These are phyloP conservation scores for Cheirogaleus medius DNA, from an alignment of 2,113 vertebrate species.

Conservation along the genomic window DNA sequence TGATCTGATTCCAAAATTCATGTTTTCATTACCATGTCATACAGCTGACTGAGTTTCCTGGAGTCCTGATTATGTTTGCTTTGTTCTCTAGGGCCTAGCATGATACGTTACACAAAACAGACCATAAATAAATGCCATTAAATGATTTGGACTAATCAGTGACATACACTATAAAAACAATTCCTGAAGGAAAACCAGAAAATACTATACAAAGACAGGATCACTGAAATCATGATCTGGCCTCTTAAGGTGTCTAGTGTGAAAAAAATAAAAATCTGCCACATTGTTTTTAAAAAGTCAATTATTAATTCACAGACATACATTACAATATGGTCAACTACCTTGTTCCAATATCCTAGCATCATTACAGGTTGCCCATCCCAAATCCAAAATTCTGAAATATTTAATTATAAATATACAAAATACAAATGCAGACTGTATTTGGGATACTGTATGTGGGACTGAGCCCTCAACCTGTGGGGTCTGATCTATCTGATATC, in stretches of 20 bases:
- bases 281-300: background rate
- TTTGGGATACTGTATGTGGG: no score
- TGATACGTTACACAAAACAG: background rate
- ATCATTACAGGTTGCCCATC: background rate
- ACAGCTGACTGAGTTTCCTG: background rate
- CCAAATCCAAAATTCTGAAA: background rate
- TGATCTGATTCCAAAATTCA: background rate
- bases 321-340: background rate
- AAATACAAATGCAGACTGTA: background rate
- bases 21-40: background rate
- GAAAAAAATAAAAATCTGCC: background rate
- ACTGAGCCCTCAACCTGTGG: background rate
- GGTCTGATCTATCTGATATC: background rate
- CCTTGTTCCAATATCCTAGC: background rate
- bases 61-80: background rate
- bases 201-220: background rate
- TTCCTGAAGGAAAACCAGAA: background rate
- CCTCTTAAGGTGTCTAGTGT: background rate
- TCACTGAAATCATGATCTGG: background rate
- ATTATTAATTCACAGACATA: background rate
- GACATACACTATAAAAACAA: background rate
- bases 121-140: background rate
- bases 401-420: background rate
- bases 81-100: background rate
- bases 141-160: background rate